Evolutionary conservation across 2,888 invertebrate species (phyloP).

Genomic region (Mantis religiosa): DNA sequence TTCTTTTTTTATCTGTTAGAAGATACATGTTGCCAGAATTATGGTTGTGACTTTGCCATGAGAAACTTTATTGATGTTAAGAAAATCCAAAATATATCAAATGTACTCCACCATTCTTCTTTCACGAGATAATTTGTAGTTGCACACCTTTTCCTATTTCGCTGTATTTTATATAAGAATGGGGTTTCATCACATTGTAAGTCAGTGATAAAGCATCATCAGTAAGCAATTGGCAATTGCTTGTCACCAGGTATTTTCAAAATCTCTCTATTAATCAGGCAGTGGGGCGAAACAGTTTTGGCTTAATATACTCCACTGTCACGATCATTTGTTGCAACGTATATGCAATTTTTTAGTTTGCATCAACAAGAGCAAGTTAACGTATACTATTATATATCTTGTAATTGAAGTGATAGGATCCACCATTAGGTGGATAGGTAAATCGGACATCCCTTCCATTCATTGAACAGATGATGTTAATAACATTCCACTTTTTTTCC

Average conservation of each 20-base stretch:
- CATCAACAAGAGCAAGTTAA: constrained; percentile 28
- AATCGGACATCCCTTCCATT: too few relatives aligned
- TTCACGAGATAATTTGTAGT: constrained; percentile 27
- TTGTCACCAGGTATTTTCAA: constrained; percentile 14
- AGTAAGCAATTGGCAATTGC: constrained; percentile 18
- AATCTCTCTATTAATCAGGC: constrained; percentile 13
- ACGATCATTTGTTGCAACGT: constrained; percentile 34
- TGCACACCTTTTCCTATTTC: constrained; percentile 26
- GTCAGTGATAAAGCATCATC: constrained; percentile 28
- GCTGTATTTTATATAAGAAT: neutral
- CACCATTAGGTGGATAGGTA: too few relatives aligned
- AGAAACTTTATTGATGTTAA: constrained; percentile 27
- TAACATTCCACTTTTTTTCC: too few relatives aligned
- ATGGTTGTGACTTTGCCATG: constrained; percentile 24
- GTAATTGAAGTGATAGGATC: too few relatives aligned
- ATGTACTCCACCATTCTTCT: constrained; percentile 25
- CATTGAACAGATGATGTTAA: too few relatives aligned
- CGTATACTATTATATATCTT: too few relatives aligned
- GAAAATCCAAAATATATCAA: constrained; percentile 32
- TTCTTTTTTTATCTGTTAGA: constrained; percentile 11
- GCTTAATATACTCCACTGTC: constrained; percentile 32
- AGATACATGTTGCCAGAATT: constrained; percentile 24
- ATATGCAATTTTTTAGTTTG: constrained; percentile 33
- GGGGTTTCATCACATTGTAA: constrained; percentile 22
- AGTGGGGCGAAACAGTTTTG: constrained; percentile 10